Evolutionary conservation across 2,113 vertebrate species (phyloP).

Genomic region (Empidonax alnorum): DNA sequence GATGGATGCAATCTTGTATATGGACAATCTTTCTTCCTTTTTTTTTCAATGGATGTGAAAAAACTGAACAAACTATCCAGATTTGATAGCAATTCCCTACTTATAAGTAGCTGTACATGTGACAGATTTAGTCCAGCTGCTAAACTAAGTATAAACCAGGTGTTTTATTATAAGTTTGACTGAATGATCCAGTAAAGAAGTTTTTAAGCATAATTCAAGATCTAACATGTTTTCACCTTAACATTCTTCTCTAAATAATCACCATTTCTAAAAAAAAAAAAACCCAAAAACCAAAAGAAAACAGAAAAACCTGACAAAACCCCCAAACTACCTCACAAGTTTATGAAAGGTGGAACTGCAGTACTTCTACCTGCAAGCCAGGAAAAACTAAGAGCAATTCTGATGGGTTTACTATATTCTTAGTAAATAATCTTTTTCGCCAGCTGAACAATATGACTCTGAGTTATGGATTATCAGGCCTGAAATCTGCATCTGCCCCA

Average conservation of each 20-base stretch:
- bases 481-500: background rate
- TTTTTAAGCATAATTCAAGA: background rate
- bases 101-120: background rate
- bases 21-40: background rate
- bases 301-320: background rate
- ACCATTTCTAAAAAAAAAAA: background rate
- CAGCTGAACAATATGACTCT: background rate
- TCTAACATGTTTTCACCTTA: background rate
- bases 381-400: background rate
- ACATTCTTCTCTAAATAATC: background rate
- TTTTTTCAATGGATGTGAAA: background rate
- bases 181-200: background rate
- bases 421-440: accelerated
- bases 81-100: background rate
- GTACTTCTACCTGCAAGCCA: background rate
- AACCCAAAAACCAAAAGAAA: no score
- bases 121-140: background rate
- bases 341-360: background rate
- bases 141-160: background rate
- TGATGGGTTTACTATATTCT: background rate
- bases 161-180: background rate
- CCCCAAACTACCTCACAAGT: background rate
- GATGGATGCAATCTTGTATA: background rate
- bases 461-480: background rate
- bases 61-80: background rate